Conservation (phyloP, 2,888 invertebrate species). For the Clitarchus hookeri region DNA sequence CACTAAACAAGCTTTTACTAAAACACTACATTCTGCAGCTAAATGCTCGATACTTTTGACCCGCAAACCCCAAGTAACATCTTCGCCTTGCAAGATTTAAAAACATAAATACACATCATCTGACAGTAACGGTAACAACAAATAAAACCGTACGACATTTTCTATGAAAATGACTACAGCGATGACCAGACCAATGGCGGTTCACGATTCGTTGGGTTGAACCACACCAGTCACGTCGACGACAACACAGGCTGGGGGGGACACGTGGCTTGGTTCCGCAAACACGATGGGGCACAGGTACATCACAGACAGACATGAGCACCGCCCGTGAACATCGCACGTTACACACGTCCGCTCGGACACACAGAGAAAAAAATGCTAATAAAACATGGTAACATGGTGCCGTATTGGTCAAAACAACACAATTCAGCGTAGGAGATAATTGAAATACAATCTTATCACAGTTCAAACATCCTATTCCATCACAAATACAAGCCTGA, state of each 20-base stretch:
- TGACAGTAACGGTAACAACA: not conserved
- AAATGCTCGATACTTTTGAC: not conserved
- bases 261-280: not conserved
- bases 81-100: not conserved
- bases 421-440: not conserved
- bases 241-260: not conserved
- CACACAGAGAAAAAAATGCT: no score
- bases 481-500: not conserved
- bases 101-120: not conserved
- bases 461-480: not conserved
- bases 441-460: not conserved
- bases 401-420: not conserved
- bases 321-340: not conserved
- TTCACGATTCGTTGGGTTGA: not conserved
- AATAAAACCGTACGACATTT: not conserved
- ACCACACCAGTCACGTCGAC: not conserved
- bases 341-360: not conserved
- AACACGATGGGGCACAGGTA: not conserved
- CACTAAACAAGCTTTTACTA: not conserved
- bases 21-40: not conserved
- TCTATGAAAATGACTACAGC: slow-evolving; percentile 3
- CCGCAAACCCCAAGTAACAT: not conserved
- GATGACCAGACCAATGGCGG: not conserved
- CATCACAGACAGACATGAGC: not conserved
- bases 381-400: not conserved